Percentiles rank a stretch among this genome's conserved stretches.
phyloP scores from a whole-genome alignment of 2,888 invertebrate genomes.

The Corbicula japonica region DNA sequence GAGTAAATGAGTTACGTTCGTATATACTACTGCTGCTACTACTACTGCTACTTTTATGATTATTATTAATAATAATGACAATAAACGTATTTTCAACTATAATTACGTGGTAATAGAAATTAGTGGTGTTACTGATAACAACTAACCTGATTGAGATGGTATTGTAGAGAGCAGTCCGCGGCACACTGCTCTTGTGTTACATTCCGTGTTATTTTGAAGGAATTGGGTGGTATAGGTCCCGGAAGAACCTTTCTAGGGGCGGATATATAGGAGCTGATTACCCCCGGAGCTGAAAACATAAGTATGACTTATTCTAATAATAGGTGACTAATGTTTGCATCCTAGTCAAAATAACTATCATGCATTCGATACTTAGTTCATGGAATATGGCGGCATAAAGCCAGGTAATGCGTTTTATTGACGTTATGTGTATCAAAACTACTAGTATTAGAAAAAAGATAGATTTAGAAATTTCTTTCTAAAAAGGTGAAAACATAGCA shows the following conservation, averaged over 20 bases:
- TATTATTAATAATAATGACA: no score
- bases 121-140: no score
- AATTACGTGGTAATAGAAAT: no score
- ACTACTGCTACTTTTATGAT: no score
- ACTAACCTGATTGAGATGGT: slow-evolving; percentile 56
- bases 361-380: neutral
- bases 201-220: slow-evolving; percentile 52
- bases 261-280: slow-evolving; percentile 60
- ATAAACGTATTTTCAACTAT: no score
- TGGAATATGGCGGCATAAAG: neutral
- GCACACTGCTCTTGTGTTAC: slow-evolving; percentile 66
- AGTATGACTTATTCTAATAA: neutral
- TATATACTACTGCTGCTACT: no score
- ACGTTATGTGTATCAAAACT: neutral
- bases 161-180: slow-evolving; percentile 68
- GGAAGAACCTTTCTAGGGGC: slow-evolving; percentile 63
- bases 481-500: no score
- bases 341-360: neutral
- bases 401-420: neutral
- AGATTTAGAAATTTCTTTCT: no score
- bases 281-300: slow-evolving; percentile 50
- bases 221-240: slow-evolving; percentile 54
- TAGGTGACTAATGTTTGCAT: neutral
- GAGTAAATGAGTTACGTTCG: no score
- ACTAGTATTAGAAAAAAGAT: neutral